These are phyloP conservation scores for Balaenoptera acutorostrata DNA, from an alignment of 2,113 vertebrate species.

Conservation along the genomic window DNA sequence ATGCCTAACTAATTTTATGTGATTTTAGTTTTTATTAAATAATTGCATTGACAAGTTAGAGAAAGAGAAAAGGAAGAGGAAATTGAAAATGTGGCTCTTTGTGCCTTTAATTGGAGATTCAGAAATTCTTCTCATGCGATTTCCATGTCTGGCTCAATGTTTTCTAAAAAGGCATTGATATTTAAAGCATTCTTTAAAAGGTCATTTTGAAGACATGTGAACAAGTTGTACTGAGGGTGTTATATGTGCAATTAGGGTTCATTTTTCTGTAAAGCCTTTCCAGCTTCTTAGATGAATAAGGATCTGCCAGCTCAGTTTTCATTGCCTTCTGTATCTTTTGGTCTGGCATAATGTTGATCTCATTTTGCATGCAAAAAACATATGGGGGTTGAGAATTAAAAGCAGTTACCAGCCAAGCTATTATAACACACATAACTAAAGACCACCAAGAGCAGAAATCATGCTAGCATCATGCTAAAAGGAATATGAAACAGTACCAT, in stretches of 20 bases:
- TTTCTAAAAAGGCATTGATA: conserved; percentile 43
- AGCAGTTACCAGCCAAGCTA: conserved; percentile 29
- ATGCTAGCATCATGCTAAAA: conserved; percentile 35
- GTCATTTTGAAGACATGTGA: conserved; percentile 53
- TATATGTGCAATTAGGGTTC: conserved; percentile 17
- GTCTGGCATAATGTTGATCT: conserved; percentile 33
- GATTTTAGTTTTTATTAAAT: conserved; percentile 3
- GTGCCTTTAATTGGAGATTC: not conserved
- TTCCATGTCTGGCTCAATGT: conserved; percentile 48
- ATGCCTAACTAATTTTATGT: not conserved
- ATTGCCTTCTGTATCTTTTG: not conserved
- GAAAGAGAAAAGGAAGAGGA: not conserved
- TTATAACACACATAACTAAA: conserved; percentile 29
- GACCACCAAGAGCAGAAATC: conserved; percentile 41
- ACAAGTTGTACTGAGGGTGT: not conserved
- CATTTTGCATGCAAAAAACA: conserved; percentile 39
- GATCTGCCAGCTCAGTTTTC: conserved; percentile 44
- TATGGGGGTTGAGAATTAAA: conserved; percentile 40
- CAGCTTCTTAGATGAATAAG: conserved; percentile 49
- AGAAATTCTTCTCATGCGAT: conserved; percentile 21
- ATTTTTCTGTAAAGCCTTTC: conserved; percentile 17
- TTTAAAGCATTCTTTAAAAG: conserved; percentile 63
- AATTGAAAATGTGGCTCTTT: conserved; percentile 2
- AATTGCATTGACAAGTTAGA: not conserved
- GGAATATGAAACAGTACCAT: conserved; percentile 33